phyloP scores from a whole-genome alignment of 2,113 vertebrate species.

The Amazona guildingii region DNA sequence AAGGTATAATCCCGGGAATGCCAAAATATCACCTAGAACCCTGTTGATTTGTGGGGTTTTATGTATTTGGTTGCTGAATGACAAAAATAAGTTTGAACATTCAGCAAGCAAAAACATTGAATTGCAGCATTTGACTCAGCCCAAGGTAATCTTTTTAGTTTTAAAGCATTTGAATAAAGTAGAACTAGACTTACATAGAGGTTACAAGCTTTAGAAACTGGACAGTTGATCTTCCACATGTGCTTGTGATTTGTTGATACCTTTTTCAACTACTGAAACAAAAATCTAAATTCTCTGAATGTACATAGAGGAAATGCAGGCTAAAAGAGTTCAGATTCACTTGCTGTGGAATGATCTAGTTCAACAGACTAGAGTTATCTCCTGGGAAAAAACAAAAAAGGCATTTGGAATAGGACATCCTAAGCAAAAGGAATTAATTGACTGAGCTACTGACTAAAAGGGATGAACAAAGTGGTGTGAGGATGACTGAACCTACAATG shows the following conservation, averaged over 20 bases:
- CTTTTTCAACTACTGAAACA: not conserved
- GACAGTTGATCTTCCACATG: not conserved
- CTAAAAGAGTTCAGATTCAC: not conserved
- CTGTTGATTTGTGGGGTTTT: accelerated
- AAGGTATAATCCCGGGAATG: not conserved
- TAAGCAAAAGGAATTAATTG: not conserved
- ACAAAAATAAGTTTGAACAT: not conserved
- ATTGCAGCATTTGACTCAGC: not conserved
- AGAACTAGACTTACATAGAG: not conserved
- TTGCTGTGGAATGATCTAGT: not conserved
- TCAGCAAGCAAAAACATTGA: not conserved
- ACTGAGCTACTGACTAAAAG: not conserved
- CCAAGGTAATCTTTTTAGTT: not conserved
- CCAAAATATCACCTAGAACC: not conserved
- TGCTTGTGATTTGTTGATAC: not conserved
- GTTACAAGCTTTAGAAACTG: not conserved
- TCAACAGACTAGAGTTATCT: not conserved
- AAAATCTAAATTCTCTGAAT: not conserved
- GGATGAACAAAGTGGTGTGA: not conserved
- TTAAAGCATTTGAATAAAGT: not conserved
- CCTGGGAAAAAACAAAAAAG: not conserved
- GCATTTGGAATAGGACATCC: not conserved
- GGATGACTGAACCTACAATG: not conserved
- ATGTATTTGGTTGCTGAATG: not conserved
- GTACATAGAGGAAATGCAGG: not conserved